Base-by-base conservation (phyloP, 2,888 invertebrate genomes). In the Germaria angustata region DNA sequence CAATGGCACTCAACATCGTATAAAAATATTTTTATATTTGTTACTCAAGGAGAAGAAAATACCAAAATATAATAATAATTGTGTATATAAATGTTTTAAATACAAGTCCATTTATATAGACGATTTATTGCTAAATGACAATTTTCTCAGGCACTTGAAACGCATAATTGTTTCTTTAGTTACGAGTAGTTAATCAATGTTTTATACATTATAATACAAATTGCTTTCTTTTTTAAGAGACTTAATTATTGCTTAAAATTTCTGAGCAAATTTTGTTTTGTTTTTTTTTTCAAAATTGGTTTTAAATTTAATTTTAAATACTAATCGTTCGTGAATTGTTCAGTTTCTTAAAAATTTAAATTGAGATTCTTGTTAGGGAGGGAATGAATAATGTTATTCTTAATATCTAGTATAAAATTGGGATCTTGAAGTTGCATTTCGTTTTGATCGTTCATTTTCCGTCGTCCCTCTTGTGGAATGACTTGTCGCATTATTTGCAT, bases 401-500 rank as follows among this genome's bases (percentile, higher is more conserved):
- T 83, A 86, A 79, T 80, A 89, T 73, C 87, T 86, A 34, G 89
- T 87, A 61, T 86, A 87, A 63, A 88, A 88, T 81, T 89, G 88
- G 65, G 88, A 86, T 28, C 88, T 71, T 59, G 79, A 87, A 65
- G 81, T 71, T 61, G 82, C 49, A 53, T 88, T 85, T 76, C 89
- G 84, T 51, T 89, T 13, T 85, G 87, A 68, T 75, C 76, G 76
- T 53, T 79, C 82, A 53, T 87, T 82, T 59, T 89, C 89, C 3
- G 75, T 73, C 68, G 81, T 55, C 8, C 69, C 79, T 63, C 77
- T 79, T 32, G 77, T 83, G 71, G 81, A 68, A 66, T 75, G 79
- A 53, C 36, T 80, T 68, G 28, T 22, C 1, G 71, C 49, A 9
- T 72, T 57, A 34, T 15, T 76, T 44, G 57, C 20, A 15, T 51